Percentiles rank a stretch among this genome's conserved stretches.
These are phyloP conservation scores for Discoglossus pictus DNA, from an alignment of 2,797 vertebrate genomes.

Conservation along the genomic window DNA sequence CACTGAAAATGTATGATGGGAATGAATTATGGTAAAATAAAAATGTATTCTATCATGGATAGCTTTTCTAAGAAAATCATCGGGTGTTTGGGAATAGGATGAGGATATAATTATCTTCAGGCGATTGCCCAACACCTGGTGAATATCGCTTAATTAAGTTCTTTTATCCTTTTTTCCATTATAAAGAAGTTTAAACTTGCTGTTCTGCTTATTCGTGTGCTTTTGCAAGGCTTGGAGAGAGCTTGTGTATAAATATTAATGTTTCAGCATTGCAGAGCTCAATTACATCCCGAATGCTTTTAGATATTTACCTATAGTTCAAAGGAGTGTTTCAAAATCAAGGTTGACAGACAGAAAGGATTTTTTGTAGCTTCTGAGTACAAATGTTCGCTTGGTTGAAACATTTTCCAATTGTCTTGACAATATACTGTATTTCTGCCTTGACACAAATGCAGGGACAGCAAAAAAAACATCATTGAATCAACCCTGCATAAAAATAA, in stretches of 20 bases:
- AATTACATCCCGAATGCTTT: conserved; percentile 49
- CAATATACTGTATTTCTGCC: conserved; percentile 24
- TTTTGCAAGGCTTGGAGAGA: conserved; percentile 24
- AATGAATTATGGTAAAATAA: conserved; percentile 47
- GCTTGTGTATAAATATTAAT: conserved; percentile 44
- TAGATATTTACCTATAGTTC: conserved; percentile 44
- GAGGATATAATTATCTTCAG: conserved; percentile 49
- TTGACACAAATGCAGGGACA: conserved; percentile 40
- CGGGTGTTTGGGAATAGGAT: conserved; percentile 41
- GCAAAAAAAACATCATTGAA: conserved; percentile 40
- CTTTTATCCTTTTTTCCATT: conserved; percentile 47
- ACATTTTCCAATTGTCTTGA: conserved; percentile 50
- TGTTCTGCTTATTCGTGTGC: conserved; percentile 26
- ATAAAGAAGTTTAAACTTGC: conserved; percentile 43
- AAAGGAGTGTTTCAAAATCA: conserved; percentile 34
- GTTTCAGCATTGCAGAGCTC: conserved; percentile 42
- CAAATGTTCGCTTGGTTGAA: conserved; percentile 48
- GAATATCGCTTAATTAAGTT: conserved; percentile 52
- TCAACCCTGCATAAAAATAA: conserved; percentile 50
- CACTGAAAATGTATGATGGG: conserved; percentile 41
- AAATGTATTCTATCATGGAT: conserved; percentile 27
- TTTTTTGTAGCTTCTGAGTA: conserved; percentile 22
- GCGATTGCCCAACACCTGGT: conserved; percentile 51
- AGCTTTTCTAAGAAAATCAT: conserved; percentile 48
- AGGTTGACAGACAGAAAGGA: conserved; percentile 37